Evolutionary conservation across 1,140 invertebrate genomes (phyloP).

Genomic region (Sinonovacula constricta): DNA sequence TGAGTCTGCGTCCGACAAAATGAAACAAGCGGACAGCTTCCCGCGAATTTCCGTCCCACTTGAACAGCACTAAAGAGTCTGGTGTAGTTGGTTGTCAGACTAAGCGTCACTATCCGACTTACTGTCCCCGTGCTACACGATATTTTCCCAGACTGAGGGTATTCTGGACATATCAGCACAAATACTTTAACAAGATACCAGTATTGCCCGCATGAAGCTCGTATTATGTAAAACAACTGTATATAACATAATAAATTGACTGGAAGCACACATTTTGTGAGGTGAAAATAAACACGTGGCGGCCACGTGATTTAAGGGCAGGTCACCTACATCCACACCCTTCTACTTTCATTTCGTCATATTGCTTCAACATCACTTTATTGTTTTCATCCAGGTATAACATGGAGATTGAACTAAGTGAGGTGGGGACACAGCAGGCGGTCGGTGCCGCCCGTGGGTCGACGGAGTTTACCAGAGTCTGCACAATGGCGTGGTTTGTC

Average conservation of each 20-base stretch:
- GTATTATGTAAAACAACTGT: no score
- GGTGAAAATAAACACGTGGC: no score
- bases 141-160: background rate
- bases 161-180: conserved; percentile 36
- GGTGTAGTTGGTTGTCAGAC: no score
- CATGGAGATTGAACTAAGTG: conserved; percentile 82
- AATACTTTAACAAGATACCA: conserved; percentile 33
- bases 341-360: conserved; percentile 85
- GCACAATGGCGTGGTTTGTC: conserved; percentile 99
- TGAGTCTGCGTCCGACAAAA: no score
- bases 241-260: conserved; percentile 36
- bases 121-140: no score
- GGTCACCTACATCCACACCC: conserved; percentile 85
- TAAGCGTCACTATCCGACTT: no score
- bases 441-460: conserved; percentile 86
- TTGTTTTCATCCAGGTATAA: conserved; percentile 84
- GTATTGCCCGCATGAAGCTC: conserved; percentile 38
- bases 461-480: conserved; percentile 96
- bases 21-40: no score
- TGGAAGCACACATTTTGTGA: conserved; percentile 42
- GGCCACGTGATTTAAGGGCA: no score
- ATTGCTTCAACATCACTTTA: conserved; percentile 85
- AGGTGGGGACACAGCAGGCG: conserved; percentile 85
- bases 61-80: no score
- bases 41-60: no score